Evolutionary conservation across 1,140 invertebrate genomes (phyloP).

Genomic region (Leguminivora glycinivorella): DNA sequence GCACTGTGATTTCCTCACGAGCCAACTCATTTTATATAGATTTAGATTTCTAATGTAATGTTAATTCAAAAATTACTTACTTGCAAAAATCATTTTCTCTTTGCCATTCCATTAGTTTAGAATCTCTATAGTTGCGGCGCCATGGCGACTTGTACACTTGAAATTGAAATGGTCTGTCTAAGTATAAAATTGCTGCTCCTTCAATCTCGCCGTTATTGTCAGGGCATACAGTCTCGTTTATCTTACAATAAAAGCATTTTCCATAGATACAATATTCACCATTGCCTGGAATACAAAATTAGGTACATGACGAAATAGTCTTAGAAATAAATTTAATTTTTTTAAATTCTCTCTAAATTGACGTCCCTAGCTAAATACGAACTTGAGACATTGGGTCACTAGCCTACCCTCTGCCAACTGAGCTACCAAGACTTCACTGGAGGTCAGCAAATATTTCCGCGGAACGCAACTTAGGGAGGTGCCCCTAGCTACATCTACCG

Average conservation of each 20-base stretch:
- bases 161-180: conserved; percentile 85
- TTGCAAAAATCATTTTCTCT: conserved; percentile 88
- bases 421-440: no score
- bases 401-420: no score
- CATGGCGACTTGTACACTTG: conserved; percentile 87
- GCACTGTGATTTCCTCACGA: no score
- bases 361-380: no score
- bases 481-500: no score
- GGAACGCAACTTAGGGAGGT: no score
- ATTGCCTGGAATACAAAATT: conserved; percentile 65
- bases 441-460: no score
- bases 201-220: conserved; percentile 84
- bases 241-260: conserved; percentile 92
- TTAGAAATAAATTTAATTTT: no score
- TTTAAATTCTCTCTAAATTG: no score
- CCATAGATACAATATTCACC: conserved; percentile 90
- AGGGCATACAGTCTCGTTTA: conserved; percentile 90
- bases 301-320: no score
- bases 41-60: background rate
- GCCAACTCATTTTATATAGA: no score
- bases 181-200: conserved; percentile 91
- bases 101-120: conserved; percentile 89
- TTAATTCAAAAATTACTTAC: conserved; percentile 71
- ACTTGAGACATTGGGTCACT: no score
- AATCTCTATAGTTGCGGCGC: conserved; percentile 91